Evolutionary conservation across 2,888 invertebrate genomes (phyloP), one percentile per base, ranked within the genome.

Genomic region (Coelopa pilipes): DNA sequence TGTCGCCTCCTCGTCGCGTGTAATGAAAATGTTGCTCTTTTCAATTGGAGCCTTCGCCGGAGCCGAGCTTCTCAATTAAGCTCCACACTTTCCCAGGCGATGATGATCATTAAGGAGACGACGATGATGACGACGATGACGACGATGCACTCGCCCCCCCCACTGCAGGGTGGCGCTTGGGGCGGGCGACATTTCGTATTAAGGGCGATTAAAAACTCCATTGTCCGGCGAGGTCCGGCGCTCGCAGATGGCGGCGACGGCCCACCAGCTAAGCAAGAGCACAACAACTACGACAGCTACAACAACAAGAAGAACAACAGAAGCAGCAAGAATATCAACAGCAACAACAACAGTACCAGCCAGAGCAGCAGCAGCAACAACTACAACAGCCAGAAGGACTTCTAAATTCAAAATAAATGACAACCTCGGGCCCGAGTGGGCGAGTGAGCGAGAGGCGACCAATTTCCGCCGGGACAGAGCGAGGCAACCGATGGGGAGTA

Each of bases 1-100:
- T 34, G 34, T 34, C 34, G 2, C 7, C 34, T 59, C 57, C 17
- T 21, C 53, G 21, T 24, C 24, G 13, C 57, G 1, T 21, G 21
- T 77, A 77, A 77, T 77, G 77, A 77, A 77, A 77, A 77, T 77
- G 77, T 76, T 77, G 75, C 76, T 72, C 76, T 75, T 77, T 77
- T 76, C 77, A 75, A 76, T 75, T 76, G 76, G 77, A 75, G 76
- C 76, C 76, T 76, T 74, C 76, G 76, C 75, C 74, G 75, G 70
- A 77, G 72, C 74, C 34, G 76, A 76, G 70, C 76, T 75, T 74
- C 77, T 77, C 76, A 76, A 77, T 77, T 77, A 75, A 76, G 75
- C 74, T 76, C 62, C 72, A 76, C 77, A 77, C 72, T 55, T 74
- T 73, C 46, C 45, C 63, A 70, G 70, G 46, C 55, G 59, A 47